Evolutionary conservation across 2,888 invertebrate species (phyloP), one percentile per base, ranked within the genome.

Genomic region (Reticulitermes lucifugus): DNA sequence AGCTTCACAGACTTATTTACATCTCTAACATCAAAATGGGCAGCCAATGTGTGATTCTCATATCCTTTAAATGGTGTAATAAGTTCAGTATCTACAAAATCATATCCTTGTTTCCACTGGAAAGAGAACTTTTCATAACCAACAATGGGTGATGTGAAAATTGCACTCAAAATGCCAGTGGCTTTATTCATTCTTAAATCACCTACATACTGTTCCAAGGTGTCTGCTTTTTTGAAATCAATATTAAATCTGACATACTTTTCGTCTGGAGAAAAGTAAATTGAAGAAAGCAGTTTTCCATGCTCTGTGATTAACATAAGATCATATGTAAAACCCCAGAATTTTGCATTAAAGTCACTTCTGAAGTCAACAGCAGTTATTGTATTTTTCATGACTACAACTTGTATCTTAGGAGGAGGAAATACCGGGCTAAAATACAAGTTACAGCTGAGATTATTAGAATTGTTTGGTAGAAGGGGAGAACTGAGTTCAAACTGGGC

Each of bases 1-100:
- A 84, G 46, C 10, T 21, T 73, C 14, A 35, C 46, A 59, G 55
- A 51, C 22, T 80, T 80, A 25, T 29, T 25, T 35, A 46, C 81
- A 25, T 43, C 29, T 51, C 35, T 41, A 22, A 83, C 29, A 46
- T 85, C 84, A 65, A 86, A 87, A 70, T 86, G 79, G 51, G 82
- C 87, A 29, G 80, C 51, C 25, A 87, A n/a, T 60, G 79, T 60
- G 10, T 86, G 79, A 25, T 86, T 85, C 70, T 87, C 87, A 81
- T 84, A 86, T 0, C 85, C 84, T 22, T 80, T 51, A 46, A 85
- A 70, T 25, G 85, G 85, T 59, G 86, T 86, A 21, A 70, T 79
- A 21, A 83, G n/a, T 35, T 84, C 84, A 35, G 73, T 41, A 12
- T 51, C 10, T 51, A 84, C 59, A 18, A n/a, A 71, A 71, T 71